Evolutionary conservation across 2,797 vertebrate species (phyloP).

Genomic region (Hyperoplus immaculatus): DNA sequence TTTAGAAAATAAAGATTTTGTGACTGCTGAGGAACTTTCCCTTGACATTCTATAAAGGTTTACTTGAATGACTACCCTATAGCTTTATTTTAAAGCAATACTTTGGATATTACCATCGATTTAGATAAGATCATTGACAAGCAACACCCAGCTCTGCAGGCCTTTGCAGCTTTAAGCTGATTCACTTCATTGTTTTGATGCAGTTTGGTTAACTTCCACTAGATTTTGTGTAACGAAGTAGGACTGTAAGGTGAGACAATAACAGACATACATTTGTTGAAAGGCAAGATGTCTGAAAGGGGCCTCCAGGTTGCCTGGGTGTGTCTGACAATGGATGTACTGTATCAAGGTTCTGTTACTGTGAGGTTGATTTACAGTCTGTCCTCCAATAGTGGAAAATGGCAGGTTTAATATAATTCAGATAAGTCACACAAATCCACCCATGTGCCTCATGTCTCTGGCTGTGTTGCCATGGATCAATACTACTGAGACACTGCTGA

Average conservation of each 20-base stretch:
- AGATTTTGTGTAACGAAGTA: not conserved
- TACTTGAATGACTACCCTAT: not conserved
- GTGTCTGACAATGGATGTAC: not conserved
- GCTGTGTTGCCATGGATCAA: not conserved
- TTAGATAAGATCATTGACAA: not conserved
- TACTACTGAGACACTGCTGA: not conserved
- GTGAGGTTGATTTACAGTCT: not conserved
- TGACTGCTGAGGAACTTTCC: not conserved
- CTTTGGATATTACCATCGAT: not conserved
- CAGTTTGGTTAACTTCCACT: not conserved
- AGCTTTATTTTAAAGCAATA: not conserved
- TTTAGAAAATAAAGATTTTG: not conserved
- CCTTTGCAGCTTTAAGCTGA: not conserved
- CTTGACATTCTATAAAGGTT: not conserved
- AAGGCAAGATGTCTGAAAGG: not conserved
- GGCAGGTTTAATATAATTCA: not conserved
- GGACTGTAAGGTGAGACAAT: not conserved
- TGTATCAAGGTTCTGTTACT: not conserved
- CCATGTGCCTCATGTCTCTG: not conserved
- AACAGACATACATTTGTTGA: not conserved
- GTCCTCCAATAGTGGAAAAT: not conserved
- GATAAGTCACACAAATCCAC: not conserved
- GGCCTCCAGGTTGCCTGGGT: not conserved
- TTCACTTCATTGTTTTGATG: constrained; percentile 6
- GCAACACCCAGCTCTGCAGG: not conserved